Evolutionary conservation across 2,888 invertebrate genomes (phyloP).

Genomic region (Drosophila putrida): DNA sequence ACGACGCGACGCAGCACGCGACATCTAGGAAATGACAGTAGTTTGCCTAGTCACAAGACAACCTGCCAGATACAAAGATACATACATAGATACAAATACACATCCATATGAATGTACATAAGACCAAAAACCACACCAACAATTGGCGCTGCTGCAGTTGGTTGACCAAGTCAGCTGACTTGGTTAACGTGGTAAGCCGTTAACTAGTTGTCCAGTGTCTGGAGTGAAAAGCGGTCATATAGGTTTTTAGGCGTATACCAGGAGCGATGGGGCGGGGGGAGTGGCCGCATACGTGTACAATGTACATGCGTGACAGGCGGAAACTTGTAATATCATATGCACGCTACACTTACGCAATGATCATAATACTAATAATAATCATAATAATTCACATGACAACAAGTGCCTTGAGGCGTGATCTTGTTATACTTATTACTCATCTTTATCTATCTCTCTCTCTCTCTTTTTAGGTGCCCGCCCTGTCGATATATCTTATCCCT

Average conservation of each 20-base stretch:
- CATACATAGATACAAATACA: neutral
- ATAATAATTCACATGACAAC: slow-evolving; percentile 44
- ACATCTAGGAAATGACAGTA: slow-evolving; percentile 75
- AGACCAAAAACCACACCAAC: slow-evolving; percentile 2
- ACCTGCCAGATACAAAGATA: slow-evolving; percentile 10
- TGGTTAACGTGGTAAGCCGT: slow-evolving; percentile 61
- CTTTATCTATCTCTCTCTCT: neutral
- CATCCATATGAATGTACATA: slow-evolving; percentile 12
- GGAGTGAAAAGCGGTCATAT: slow-evolving; percentile 73
- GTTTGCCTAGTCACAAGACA: slow-evolving; percentile 58
- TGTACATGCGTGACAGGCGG: slow-evolving; percentile 77
- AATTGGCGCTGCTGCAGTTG: too few species aligned
- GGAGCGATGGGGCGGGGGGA: neutral
- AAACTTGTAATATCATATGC: slow-evolving; percentile 79
- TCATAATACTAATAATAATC: slow-evolving; percentile 40
- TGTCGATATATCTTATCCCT: slow-evolving; percentile 14
- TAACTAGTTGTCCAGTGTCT: slow-evolving; percentile 59
- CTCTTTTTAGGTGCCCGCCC: slow-evolving; percentile 58
- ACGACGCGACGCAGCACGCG: slow-evolving; percentile 61
- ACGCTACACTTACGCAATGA: slow-evolving; percentile 75
- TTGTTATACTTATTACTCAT: slow-evolving; percentile 15
- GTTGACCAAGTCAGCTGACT: slow-evolving; percentile 10
- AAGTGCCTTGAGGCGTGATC: slow-evolving; percentile 22
- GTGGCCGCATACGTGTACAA: slow-evolving; percentile 50
- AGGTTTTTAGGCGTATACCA: slow-evolving; percentile 69